Percentiles rank a stretch among this genome's conserved stretches.
phyloP scores from a whole-genome alignment of 1,140 invertebrate species.

The Calephelis virginiensis region DNA sequence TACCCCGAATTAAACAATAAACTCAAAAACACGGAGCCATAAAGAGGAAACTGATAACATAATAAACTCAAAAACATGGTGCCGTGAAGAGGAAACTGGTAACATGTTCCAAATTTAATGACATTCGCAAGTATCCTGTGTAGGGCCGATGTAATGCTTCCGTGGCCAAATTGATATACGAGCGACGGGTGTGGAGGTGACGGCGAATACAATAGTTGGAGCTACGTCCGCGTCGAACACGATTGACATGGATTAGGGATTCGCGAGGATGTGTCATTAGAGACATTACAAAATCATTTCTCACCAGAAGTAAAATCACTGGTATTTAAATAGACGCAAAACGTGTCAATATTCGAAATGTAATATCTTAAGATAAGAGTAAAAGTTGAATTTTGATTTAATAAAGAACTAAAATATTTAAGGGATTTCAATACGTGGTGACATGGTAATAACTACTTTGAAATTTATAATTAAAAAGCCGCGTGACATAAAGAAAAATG shows the following conservation, averaged over 20 bases:
- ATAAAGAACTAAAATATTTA: too few species aligned
- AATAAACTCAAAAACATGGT: conserved; percentile 2
- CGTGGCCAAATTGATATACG: conserved; percentile 32
- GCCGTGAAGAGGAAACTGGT: conserved; percentile 18
- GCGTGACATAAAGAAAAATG: too few species aligned
- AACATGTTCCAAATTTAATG: conserved; percentile 28
- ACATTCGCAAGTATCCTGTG: conserved; percentile 33
- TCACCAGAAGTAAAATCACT: conserved; percentile 11
- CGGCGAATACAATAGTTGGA: conserved; percentile 29
- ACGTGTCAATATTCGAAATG: too few species aligned
- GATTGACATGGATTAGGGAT: conserved; percentile 21
- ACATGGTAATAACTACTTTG: too few species aligned
- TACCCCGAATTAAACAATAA: not conserved
- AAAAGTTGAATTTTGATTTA: too few species aligned
- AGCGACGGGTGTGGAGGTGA: conserved; percentile 24
- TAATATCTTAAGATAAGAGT: too few species aligned
- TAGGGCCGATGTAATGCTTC: conserved; percentile 39
- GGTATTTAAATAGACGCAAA: too few species aligned
- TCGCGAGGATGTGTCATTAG: not conserved
- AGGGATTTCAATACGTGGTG: too few species aligned
- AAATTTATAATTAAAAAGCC: too few species aligned
- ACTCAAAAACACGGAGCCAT: not conserved
- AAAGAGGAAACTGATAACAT: not conserved
- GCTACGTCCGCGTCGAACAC: conserved; percentile 21
- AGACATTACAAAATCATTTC: not conserved